phyloP scores from a whole-genome alignment of 1,140 invertebrate genomes.

The Leptopilina boulardi region DNA sequence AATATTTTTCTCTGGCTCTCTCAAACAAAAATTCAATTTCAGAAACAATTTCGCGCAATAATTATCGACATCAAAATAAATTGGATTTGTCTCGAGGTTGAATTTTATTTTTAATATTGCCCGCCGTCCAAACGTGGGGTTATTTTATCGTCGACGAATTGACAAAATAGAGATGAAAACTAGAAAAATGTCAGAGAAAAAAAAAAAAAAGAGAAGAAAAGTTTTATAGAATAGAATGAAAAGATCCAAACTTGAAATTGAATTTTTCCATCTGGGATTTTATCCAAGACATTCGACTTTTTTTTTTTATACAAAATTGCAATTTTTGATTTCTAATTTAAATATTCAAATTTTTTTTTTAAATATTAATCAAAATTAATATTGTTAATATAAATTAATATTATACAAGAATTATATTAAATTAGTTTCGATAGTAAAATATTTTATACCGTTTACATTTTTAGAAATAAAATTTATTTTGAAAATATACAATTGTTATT shows the following conservation, averaged over 20 bases:
- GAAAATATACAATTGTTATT: no score
- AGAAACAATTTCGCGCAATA: conserved; percentile 1
- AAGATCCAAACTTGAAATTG: conserved; percentile 33
- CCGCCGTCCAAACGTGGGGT: background rate
- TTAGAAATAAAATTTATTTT: no score
- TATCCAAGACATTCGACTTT: conserved; percentile 40
- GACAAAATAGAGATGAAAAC: conserved; percentile 20
- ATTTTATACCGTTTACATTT: no score
- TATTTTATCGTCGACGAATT: background rate
- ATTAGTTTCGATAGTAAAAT: no score
- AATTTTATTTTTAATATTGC: conserved; percentile 30
- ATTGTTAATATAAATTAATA: no score
- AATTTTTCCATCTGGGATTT: conserved; percentile 40
- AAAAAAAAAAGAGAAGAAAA: no score
- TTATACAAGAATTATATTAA: no score
- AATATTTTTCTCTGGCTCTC: background rate
- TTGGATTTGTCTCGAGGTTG: conserved; percentile 16
- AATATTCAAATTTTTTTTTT: background rate
- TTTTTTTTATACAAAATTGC: conserved; percentile 6
- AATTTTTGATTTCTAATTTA: background rate
- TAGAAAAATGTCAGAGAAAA: background rate
- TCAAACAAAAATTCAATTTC: conserved; percentile 4
- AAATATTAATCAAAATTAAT: no score
- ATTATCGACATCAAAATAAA: conserved; percentile 12
- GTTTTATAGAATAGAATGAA: background rate